Evolutionary conservation across 2,797 vertebrate species (phyloP), one percentile per base, ranked within the genome.

Genomic region (Anguilla pacifica): DNA sequence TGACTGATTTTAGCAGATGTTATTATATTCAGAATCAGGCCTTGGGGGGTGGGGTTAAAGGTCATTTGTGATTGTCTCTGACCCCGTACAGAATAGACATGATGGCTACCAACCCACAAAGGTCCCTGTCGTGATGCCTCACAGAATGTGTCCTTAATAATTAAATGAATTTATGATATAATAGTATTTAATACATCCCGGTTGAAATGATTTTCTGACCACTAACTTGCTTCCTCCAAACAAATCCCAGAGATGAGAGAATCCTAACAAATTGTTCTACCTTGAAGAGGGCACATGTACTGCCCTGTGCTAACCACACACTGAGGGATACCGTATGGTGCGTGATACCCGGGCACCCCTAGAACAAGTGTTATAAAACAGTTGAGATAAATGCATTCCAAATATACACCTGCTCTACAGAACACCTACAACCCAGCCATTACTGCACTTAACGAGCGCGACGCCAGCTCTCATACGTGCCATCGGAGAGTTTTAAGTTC

Each of bases 1-100:
- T 91, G 92, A 92, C 91, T 92, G 91, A 93, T 92, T 87, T 86
- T 88, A 92, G 86, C 90, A 91, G 92, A 92, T 92, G 91, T 91
- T 91, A 89, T 91, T 91, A 89, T 92, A 89, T 91, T 92, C 89
- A 90, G 92, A 91, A 90, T 90, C 90, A 86, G 89, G 92, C 91
- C 90, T 90, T 87, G 82, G 84, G 57, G 85, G 90, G 89, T 86
- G 51, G 86, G 90, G 88, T 88, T 89, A 92, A 92, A 92, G 91
- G 91, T 92, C 91, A 89, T 90, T 91, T 88, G 87, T 90, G 90
- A 91, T 91, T 88, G 88, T 89, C 86, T 92, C 87, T 93, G 91
- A 91, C 91, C 92, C 89, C 90, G 88, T 91, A 90, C 91, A 89
- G 87, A 91, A 85, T 46, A 61, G 84, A 19, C 59, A 43, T 46